Percentiles rank a stretch among this genome's conserved stretches.
These are phyloP conservation scores for Psittacula echo DNA, from an alignment of 2,797 vertebrate species.

Conservation along the genomic window DNA sequence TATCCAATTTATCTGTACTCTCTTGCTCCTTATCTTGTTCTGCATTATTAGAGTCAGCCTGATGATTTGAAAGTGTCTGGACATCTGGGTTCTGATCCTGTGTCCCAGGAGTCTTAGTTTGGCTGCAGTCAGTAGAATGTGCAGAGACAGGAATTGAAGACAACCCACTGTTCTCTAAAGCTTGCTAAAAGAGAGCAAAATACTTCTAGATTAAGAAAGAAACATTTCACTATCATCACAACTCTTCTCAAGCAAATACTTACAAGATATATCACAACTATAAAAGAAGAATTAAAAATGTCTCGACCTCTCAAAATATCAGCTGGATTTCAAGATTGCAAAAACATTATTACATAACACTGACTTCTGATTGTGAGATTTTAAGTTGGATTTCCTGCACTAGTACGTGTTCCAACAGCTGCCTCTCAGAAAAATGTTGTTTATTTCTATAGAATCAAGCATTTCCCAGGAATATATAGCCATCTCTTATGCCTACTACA, in stretches of 20 bases:
- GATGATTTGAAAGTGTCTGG: constrained; percentile 67
- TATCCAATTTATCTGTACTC: constrained; percentile 80
- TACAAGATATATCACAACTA: background rate
- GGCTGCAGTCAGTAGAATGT: constrained; percentile 77
- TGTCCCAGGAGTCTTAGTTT: constrained; percentile 62
- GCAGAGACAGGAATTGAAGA: constrained; percentile 91
- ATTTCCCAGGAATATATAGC: background rate
- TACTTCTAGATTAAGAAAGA: constrained; percentile 52
- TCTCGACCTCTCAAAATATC: background rate
- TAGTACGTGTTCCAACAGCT: background rate
- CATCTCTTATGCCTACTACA: background rate
- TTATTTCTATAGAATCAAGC: background rate
- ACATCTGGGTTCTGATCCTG: constrained; percentile 75
- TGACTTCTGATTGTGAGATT: background rate
- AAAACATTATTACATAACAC: background rate
- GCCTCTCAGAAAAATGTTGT: background rate
- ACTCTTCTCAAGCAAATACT: background rate
- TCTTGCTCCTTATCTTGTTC: constrained; percentile 80
- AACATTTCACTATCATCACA: background rate
- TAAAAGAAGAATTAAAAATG: background rate
- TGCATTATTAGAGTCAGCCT: constrained; percentile 52
- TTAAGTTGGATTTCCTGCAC: background rate
- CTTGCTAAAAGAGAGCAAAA: constrained; percentile 87
- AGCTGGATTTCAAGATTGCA: background rate
- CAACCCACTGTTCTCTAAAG: constrained; percentile 97